Evolutionary conservation across 2,888 invertebrate genomes (phyloP).

Genomic region (Acanthococcus lagerstroemiae): DNA sequence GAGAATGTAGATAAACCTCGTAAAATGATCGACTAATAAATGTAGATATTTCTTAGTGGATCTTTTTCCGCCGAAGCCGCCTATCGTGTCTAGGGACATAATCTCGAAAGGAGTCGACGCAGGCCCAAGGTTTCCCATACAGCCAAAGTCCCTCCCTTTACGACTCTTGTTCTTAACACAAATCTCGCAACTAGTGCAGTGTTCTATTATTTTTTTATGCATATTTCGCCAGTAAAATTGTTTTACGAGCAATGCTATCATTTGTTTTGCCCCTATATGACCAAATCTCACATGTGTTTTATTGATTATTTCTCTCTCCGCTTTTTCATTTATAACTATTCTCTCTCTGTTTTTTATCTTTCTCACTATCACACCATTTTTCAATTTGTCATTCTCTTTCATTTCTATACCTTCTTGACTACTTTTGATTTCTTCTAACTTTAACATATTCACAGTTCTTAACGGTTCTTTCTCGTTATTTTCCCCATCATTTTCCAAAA

Average conservation of each 20-base stretch:
- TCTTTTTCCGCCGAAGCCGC: slow-evolving; percentile 37
- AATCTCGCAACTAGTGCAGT: slow-evolving; percentile 31
- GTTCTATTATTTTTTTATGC: slow-evolving; percentile 34
- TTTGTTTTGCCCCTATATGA: slow-evolving; percentile 8
- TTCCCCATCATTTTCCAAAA: neutral
- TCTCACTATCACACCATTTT: neutral
- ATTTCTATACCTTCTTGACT: neutral
- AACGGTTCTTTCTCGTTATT: neutral
- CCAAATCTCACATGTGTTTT: neutral
- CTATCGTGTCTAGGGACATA: slow-evolving; percentile 38
- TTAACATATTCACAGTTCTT: neutral
- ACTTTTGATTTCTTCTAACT: neutral
- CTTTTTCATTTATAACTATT: neutral
- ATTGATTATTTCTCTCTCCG: neutral
- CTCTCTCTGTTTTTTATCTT: neutral
- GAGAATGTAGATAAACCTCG: slow-evolving; percentile 36
- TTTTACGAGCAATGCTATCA: neutral
- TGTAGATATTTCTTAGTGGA: slow-evolving; percentile 39
- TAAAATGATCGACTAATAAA: slow-evolving; percentile 37
- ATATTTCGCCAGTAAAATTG: slow-evolving; percentile 26
- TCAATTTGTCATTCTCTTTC: neutral
- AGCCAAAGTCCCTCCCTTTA: slow-evolving; percentile 35
- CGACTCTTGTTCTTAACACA: slow-evolving; percentile 39
- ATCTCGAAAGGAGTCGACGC: slow-evolving; percentile 38
- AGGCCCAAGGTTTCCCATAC: slow-evolving; percentile 38